phyloP scores from a whole-genome alignment of 53 echinoderm and acorn worm species.

The Luidia sarsii region DNA sequence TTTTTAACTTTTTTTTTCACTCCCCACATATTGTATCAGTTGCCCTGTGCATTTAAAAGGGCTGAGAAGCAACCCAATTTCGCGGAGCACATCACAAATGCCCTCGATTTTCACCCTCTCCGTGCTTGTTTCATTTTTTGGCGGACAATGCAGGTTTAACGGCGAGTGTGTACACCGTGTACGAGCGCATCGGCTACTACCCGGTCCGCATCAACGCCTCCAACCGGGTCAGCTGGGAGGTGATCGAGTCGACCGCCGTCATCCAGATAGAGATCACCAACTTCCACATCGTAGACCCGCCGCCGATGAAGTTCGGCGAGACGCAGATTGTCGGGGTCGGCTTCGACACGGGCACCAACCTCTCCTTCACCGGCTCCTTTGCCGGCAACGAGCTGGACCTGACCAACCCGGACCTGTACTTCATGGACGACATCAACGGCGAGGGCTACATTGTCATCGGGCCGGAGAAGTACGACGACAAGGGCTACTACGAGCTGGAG shows the following conservation, averaged over 20 bases:
- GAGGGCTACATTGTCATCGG: conserved; percentile 76
- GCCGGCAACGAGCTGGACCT: conserved; percentile 47
- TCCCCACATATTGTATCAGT: too few relatives aligned
- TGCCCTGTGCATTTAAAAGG: too few relatives aligned
- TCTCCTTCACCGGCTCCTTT: conserved; percentile 66
- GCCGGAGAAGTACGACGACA: conserved; percentile 71
- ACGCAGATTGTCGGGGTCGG: conserved; percentile 67
- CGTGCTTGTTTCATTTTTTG: too few relatives aligned
- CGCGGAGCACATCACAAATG: too few relatives aligned
- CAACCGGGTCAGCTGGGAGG: conserved; percentile 79
- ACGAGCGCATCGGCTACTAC: conserved; percentile 80
- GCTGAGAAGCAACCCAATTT: too few relatives aligned
- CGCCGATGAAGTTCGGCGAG: conserved; percentile 75
- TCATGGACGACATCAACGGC: conserved; percentile 64
- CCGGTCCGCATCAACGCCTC: conserved; percentile 76
- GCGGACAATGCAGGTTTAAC: too few relatives aligned
- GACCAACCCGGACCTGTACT: conserved; percentile 51
- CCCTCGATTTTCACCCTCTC: too few relatives aligned
- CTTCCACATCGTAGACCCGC: conserved; percentile 74
- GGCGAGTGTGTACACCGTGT: conserved; percentile 68
- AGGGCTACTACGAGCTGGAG: conserved; percentile 74
- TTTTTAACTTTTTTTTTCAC: too few relatives aligned
- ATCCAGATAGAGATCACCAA: conserved; percentile 80
- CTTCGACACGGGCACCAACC: conserved; percentile 78
- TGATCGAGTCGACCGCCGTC: conserved; percentile 64